phyloP scores from a whole-genome alignment of 2,888 invertebrate species.

The Drosophila yooni region DNA sequence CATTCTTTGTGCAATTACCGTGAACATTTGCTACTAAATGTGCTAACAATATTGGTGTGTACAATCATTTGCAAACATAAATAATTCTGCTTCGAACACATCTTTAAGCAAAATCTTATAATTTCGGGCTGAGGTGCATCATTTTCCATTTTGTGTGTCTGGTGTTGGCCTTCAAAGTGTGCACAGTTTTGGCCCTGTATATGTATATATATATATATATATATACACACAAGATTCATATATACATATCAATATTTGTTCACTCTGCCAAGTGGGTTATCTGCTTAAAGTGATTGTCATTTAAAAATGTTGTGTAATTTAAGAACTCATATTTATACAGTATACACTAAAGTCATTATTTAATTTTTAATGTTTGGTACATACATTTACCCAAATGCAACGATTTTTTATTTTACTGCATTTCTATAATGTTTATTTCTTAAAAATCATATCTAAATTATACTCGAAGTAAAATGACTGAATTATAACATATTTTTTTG shows the following conservation, averaged over 20 bases:
- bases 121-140: conserved; percentile 6
- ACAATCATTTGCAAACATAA: neutral
- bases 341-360: neutral
- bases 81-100: neutral
- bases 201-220: conserved; percentile 8
- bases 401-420: neutral
- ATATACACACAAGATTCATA: neutral
- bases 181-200: conserved; percentile 49
- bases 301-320: conserved; percentile 37
- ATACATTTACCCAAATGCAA: neutral
- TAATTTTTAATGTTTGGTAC: neutral
- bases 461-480: neutral
- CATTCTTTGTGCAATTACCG: conserved; percentile 24
- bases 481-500: neutral
- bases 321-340: neutral
- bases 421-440: neutral
- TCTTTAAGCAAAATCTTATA: neutral
- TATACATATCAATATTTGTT: conserved; percentile 5
- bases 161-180: conserved; percentile 72
- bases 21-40: conserved; percentile 33
- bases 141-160: conserved; percentile 25
- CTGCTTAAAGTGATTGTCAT: conserved; percentile 11
- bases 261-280: conserved; percentile 28
- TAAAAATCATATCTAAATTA: neutral
- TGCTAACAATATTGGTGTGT: conserved; percentile 43